These are phyloP conservation scores for Drosophila kepulauana DNA, from an alignment of 1,140 invertebrate genomes.

Conservation along the genomic window DNA sequence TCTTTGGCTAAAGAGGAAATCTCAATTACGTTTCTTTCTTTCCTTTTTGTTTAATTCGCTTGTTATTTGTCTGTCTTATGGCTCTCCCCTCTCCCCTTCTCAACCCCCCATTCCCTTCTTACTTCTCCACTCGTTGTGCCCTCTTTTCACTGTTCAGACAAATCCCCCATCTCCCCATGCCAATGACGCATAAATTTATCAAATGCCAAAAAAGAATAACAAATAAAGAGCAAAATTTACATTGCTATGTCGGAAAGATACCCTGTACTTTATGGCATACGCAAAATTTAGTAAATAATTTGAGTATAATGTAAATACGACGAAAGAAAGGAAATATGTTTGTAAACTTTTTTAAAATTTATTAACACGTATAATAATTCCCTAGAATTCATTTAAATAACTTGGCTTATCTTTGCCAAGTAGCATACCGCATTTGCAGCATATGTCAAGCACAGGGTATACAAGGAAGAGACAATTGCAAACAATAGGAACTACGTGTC, in stretches of 20 bases:
- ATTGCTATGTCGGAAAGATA: neutral
- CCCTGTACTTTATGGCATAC: neutral
- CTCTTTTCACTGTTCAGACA: neutral
- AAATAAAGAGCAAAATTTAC: neutral
- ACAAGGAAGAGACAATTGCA: too few species aligned
- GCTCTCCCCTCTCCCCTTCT: neutral
- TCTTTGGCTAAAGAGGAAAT: conserved; percentile 68
- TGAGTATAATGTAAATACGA: too few species aligned
- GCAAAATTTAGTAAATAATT: too few species aligned
- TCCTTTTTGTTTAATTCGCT: conserved; percentile 64
- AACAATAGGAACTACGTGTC: too few species aligned
- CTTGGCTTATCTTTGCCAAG: too few species aligned
- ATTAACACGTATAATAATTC: too few species aligned
- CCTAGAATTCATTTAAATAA: too few species aligned
- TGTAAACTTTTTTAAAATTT: too few species aligned
- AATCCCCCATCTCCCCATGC: neutral
- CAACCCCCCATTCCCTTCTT: neutral
- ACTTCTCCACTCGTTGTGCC: neutral
- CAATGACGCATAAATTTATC: conserved; percentile 54
- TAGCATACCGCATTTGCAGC: too few species aligned
- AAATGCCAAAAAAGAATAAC: conserved; percentile 19
- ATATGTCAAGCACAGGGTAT: too few species aligned
- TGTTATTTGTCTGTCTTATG: conserved; percentile 29
- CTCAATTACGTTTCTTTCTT: conserved; percentile 71
- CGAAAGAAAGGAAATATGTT: too few species aligned